These are phyloP conservation scores for Drosophila watanabei DNA, from an alignment of 1,140 invertebrate genomes.

Conservation along the genomic window DNA sequence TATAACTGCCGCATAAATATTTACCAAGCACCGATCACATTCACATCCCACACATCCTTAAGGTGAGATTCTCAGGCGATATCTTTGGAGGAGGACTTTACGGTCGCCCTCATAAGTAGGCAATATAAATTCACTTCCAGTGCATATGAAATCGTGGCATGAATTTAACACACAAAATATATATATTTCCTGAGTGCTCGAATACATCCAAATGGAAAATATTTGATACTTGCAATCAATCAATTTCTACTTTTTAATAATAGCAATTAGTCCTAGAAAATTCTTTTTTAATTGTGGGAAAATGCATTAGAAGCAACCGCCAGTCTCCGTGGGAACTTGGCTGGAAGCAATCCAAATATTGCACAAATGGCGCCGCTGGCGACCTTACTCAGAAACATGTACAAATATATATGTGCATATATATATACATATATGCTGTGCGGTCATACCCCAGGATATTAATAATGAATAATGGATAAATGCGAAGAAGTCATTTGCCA, in stretches of 20 bases:
- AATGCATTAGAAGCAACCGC: background rate
- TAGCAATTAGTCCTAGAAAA: background rate
- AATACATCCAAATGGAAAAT: background rate
- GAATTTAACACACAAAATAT: constrained; percentile 14
- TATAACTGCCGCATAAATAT: constrained; percentile 26
- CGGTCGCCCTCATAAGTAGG: constrained; percentile 35
- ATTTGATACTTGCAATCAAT: background rate
- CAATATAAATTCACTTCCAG: constrained; percentile 50
- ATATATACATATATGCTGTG: background rate
- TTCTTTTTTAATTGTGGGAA: background rate
- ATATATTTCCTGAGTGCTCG: background rate
- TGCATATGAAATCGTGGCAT: constrained; percentile 25
- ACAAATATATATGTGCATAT: too few relatives aligned
- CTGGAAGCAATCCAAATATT: constrained; percentile 37
- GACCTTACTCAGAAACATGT: background rate
- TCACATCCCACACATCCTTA: constrained; percentile 13
- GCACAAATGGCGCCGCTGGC: constrained; percentile 34
- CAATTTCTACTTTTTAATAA: background rate
- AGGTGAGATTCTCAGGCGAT: constrained; percentile 5
- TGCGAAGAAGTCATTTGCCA: constrained; percentile 45
- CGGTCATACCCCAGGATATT: constrained; percentile 1
- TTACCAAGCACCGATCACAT: constrained; percentile 12
- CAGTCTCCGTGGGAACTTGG: background rate
- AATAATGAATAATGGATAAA: constrained; percentile 54
- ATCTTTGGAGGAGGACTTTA: constrained; percentile 1